Base-by-base conservation (phyloP, 2,113 vertebrate species). In the Lota lota region DNA sequence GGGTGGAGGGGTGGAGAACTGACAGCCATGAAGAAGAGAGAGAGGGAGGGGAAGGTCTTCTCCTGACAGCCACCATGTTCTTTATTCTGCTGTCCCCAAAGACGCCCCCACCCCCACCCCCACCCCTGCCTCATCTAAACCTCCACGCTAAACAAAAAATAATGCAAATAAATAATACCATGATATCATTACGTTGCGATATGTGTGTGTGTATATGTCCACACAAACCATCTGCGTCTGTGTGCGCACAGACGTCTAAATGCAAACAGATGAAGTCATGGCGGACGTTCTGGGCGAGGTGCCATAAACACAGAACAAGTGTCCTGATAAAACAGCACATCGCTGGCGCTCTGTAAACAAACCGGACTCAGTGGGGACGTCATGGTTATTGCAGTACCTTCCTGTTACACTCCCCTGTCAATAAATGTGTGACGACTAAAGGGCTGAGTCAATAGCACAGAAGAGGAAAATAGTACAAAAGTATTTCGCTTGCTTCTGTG, bases 151-250 rank as follows among this genome's bases (percentile, higher is more conserved):
- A 5, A 51, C 47, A 12, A 12, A 51, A 12, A 51, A 51, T 2
- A n/a, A 82, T 81, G 66, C 78, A 88, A 79, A 85, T 75, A 88
- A 84, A 80, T 84, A 85, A 18, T 53, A 60, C 68, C 16, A 19
- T 64, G 63, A 77, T 61, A 20, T n/a, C 54, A 17, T 17, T 22
- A 5, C 3, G 11, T 4, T 56, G 54, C 18, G 18, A 56, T 17
- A 50, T 21, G 17, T 17, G 20, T 21, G 22, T 24, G 79, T 40
- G 33, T 62, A 68, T 33, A 70, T 60, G 59, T 54, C 68, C 24
- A 67, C 57, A 69, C 22, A 66, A 7, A 54, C 54, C 73, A 5
- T 22, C 66, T 11, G 68, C 79, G 78, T 77, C 78, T 67, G 72
- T 50, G 60, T 78, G 80, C 64, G 72, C 67, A 78, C 78, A 58